phyloP scores from a whole-genome alignment of 1,140 invertebrate species.

The Meloidogyne floridensis region DNA sequence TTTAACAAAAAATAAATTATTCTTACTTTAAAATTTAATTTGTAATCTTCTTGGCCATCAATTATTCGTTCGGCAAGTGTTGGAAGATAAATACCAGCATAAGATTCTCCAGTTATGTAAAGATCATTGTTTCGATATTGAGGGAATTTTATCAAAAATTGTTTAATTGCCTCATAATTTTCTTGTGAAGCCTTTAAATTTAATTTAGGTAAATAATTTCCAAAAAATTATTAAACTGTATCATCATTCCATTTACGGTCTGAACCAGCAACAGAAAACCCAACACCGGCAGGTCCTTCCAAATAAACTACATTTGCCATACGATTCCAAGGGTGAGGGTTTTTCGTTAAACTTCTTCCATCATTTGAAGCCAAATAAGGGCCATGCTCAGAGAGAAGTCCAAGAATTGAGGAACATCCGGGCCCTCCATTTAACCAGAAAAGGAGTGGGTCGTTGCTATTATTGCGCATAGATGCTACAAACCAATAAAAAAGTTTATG shows the following conservation, averaged over 20 bases:
- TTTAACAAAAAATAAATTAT: slow-evolving; percentile 1
- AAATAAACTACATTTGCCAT: slow-evolving; percentile 64
- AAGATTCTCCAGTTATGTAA: slow-evolving; percentile 69
- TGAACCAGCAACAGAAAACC: slow-evolving; percentile 69
- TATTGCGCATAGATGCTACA: slow-evolving; percentile 68
- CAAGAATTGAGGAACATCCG: slow-evolving; percentile 70
- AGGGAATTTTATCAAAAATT: slow-evolving; percentile 70
- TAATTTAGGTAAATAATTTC: not conserved
- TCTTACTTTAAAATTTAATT: slow-evolving; percentile 60
- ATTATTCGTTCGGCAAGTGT: slow-evolving; percentile 70
- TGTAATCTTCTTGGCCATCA: slow-evolving; percentile 62
- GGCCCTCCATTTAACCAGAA: slow-evolving; percentile 67
- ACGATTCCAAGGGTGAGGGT: slow-evolving; percentile 67
- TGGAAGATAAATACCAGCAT: slow-evolving; percentile 68
- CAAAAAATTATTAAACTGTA: not conserved
- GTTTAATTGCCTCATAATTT: slow-evolving; percentile 69
- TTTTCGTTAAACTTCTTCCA: slow-evolving; percentile 52
- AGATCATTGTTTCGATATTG: slow-evolving; percentile 67
- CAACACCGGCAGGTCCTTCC: slow-evolving; percentile 71
- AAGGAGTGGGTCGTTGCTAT: slow-evolving; percentile 69
- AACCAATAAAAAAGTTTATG: slow-evolving; percentile 67
- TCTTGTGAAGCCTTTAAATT: slow-evolving; percentile 63
- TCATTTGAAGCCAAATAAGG: slow-evolving; percentile 66
- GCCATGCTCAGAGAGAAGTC: slow-evolving; percentile 71
- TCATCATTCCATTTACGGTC: slow-evolving; percentile 14